Evolutionary conservation across 1,140 invertebrate species (phyloP), one percentile per base, ranked within the genome.

Genomic region (Sitobion miscanthi): DNA sequence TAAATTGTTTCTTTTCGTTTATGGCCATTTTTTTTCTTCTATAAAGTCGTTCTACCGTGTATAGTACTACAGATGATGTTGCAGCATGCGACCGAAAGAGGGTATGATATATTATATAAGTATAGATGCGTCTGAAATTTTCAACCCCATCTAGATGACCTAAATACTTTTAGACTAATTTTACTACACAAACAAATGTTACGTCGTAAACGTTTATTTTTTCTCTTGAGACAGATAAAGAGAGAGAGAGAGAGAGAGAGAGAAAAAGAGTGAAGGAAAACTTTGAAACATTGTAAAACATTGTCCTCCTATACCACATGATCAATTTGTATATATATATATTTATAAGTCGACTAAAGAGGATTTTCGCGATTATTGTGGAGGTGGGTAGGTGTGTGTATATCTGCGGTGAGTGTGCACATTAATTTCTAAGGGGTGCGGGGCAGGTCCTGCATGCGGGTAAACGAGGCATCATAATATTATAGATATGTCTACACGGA

Each of bases 1-100:
- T 89, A 57, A 54, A 89, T 89, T 54, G 87, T 89, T 57, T 54
- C 21, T 54, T 54, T 57, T 57, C 35, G n/a, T 88, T n/a, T 88
- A 49, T 52, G 17, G 47, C n/a, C 6, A 35, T 52, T 35, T 89
- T 57, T 47, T 38, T 45, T 35, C 0, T 45, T 35, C 0, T 77
- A 35, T n/a, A n/a, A 25, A 89, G 57, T 57, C 87, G 35, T 89
- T 89, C 35, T 90, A 25, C 88, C 45, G n/a, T 52, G n/a, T 2
- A 14, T 86, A 45, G 9, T 85, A 45, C 7, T 86, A 38, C 4
- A 25, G 30, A 69, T n/a, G 30, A 77, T 77, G 14, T 0, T 77
- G 42, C 42, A 38, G 38, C 38, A 38, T 38, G 62, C 14, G 30
- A 14, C n/a, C 62, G 62, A 77, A 69, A 77, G 62, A n/a, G 21